A percentile compares a stretch with the other conserved stretches of the same genome.
Evolutionary conservation across 2,113 vertebrate genomes (phyloP).

Genomic region (Eublepharis macularius): DNA sequence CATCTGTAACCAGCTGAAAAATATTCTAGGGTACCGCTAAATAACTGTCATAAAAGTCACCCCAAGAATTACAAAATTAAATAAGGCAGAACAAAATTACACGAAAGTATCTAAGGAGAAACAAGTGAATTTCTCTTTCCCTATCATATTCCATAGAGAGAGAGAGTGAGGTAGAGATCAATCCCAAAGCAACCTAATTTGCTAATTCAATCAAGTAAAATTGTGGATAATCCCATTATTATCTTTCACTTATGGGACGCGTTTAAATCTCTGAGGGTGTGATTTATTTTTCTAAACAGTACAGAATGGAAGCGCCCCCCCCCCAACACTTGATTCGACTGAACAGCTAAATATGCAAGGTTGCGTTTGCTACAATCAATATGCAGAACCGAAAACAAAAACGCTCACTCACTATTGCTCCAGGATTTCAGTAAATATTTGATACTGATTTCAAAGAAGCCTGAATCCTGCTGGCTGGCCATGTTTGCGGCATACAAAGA

Average conservation of each 20-base stretch:
- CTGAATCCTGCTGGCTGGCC: slow-evolving; percentile 98
- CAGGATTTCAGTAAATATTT: slow-evolving; percentile 98
- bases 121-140: slow-evolving; percentile 22
- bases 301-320: slow-evolving; percentile 33
- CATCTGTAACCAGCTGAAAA: background rate
- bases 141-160: slow-evolving; percentile 40
- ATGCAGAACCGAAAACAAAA: slow-evolving; percentile 50
- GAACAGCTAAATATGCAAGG: background rate
- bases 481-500: slow-evolving; percentile 86
- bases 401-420: slow-evolving; percentile 90
- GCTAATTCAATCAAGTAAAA: slow-evolving; percentile 76
- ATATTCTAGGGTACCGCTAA: background rate
- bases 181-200: slow-evolving; percentile 60
- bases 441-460: slow-evolving; percentile 99
- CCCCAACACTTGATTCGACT: background rate
- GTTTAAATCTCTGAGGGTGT: slow-evolving; percentile 71
- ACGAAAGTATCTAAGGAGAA: background rate
- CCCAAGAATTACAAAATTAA: background rate
- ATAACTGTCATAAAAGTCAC: background rate
- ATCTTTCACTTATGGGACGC: slow-evolving; percentile 73
- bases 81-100: background rate
- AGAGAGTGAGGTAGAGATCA: background rate
- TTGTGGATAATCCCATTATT: slow-evolving; percentile 80
- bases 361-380: background rate
- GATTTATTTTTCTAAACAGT: slow-evolving; percentile 38